A percentile compares a stretch with the other conserved stretches of the same genome.
Conservation (phyloP, 2,888 invertebrate genomes). For the Orchesellides sinensis region DNA sequence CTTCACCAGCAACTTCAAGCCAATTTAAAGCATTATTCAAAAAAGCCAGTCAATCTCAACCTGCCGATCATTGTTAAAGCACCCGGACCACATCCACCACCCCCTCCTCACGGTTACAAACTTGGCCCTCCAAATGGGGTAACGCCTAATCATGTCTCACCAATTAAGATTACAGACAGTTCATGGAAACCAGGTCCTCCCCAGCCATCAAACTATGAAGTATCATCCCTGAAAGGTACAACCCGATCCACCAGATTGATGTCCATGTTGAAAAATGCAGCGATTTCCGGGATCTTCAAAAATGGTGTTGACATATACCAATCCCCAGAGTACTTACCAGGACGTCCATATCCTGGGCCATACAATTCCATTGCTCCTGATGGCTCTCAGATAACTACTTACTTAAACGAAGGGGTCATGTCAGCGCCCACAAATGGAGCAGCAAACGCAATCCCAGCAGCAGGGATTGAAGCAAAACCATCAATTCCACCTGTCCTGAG, state of each 20-base stretch:
- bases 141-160: no score
- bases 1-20: slow-evolving; percentile 56
- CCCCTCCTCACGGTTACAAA: slow-evolving; percentile 54
- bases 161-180: not conserved
- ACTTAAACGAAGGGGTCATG: slow-evolving; percentile 18
- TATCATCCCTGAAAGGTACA: no score
- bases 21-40: slow-evolving; percentile 39
- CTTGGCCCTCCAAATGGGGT: slow-evolving; percentile 28
- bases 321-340: slow-evolving; percentile 1
- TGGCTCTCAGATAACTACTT: slow-evolving; percentile 38
- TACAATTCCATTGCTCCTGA: slow-evolving; percentile 19
- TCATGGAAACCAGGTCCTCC: slow-evolving; percentile 2
- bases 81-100: slow-evolving; percentile 54
- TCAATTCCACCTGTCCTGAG: slow-evolving; percentile 51
- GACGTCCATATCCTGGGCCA: slow-evolving; percentile 28
- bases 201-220: no score
- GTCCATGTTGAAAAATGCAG: slow-evolving; percentile 32
- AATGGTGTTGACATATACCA: slow-evolving; percentile 7
- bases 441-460: not conserved
- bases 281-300: slow-evolving; percentile 41
- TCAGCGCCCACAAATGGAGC: not conserved
- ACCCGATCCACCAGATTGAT: slow-evolving; percentile 15
- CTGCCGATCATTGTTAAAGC: slow-evolving; percentile 56
- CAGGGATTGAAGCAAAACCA: slow-evolving; percentile 29
- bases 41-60: slow-evolving; percentile 28